phyloP scores from a whole-genome alignment of 2,888 invertebrate species.

The Saturnia japonica region DNA sequence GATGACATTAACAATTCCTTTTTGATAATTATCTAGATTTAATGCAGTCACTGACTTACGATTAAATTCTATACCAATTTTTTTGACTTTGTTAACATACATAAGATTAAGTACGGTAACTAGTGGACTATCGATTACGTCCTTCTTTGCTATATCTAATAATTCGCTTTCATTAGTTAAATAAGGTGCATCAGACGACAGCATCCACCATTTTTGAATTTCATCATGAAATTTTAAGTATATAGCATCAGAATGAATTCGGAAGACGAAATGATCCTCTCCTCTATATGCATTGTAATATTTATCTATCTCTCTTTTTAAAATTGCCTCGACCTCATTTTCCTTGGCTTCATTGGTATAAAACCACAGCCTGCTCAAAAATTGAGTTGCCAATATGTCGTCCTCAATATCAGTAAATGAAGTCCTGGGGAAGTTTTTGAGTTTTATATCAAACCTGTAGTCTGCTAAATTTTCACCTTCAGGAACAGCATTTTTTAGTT shows the following conservation, averaged over 20 bases:
- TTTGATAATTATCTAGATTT: conserved; percentile 27
- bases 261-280: conserved; percentile 37
- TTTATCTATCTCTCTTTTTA: conserved; percentile 42
- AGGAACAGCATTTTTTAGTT: conserved; percentile 15
- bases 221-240: conserved; percentile 49
- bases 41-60: conserved; percentile 31
- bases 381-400: conserved; percentile 36
- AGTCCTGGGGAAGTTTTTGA: conserved; percentile 13
- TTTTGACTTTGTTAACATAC: conserved; percentile 41
- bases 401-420: conserved; percentile 13
- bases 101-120: conserved; percentile 43
- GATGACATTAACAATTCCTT: conserved; percentile 35
- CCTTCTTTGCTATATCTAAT: conserved; percentile 44
- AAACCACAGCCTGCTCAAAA: conserved; percentile 46
- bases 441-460: conserved; percentile 15
- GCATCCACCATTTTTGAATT: conserved; percentile 54
- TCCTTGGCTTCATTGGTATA: conserved; percentile 49
- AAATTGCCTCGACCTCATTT: conserved; percentile 38
- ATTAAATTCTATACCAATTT: conserved; percentile 37
- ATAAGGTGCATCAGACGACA: conserved; percentile 36
- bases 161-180: conserved; percentile 38
- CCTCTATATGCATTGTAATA: conserved; percentile 37
- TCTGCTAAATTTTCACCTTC: conserved; percentile 17
- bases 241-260: conserved; percentile 48
- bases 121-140: conserved; percentile 44